Conservation (phyloP, 1,140 invertebrate species). For the Macrobrachium nipponense region DNA sequence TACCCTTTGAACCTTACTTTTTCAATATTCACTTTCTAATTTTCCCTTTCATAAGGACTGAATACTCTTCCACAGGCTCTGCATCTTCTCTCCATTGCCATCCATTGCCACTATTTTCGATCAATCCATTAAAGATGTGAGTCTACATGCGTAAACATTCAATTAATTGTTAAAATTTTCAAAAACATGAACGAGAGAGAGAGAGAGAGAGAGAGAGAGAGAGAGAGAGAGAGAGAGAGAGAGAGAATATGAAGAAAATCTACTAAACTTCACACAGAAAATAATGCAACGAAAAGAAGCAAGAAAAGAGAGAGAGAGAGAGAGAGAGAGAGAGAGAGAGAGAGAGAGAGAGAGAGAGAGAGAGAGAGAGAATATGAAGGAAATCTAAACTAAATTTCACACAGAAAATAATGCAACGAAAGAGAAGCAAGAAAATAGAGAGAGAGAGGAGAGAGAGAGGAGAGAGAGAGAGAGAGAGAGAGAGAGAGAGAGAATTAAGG, state of each 20-base stretch:
- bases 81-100: no score
- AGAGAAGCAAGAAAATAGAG: background rate
- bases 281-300: no score
- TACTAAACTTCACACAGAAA: background rate
- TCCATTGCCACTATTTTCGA: no score
- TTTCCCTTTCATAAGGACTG: no score
- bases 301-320: background rate
- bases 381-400: no score
- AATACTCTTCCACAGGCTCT: no score
- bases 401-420: background rate
- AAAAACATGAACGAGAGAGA: background rate
- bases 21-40: no score
- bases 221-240: background rate
- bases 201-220: background rate
- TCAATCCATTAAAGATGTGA: no score
- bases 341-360: background rate
- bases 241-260: no score
- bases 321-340: slow-evolving; percentile 1
- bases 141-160: no score
- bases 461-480: background rate
- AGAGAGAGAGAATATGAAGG: background rate
- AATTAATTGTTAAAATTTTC: no score
- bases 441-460: background rate
- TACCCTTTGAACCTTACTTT: no score
- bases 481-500: background rate